phyloP scores from a whole-genome alignment of 1,140 invertebrate species.

The Hestina assimilis region DNA sequence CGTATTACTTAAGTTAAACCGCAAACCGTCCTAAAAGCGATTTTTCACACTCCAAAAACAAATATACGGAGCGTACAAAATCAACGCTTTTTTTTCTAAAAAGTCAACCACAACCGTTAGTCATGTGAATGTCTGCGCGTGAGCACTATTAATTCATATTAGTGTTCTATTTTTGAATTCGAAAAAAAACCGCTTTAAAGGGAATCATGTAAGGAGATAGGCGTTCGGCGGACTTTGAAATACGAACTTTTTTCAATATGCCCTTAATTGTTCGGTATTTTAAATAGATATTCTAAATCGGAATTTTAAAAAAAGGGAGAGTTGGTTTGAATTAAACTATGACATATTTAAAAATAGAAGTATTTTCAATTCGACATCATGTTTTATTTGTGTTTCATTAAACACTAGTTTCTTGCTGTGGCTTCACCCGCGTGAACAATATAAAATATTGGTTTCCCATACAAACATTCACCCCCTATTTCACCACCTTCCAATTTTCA shows the following conservation, averaged over 20 bases:
- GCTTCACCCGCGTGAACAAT: no score
- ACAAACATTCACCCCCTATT: no score
- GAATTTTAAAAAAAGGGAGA: neutral
- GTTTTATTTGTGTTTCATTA: no score
- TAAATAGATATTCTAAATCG: constrained; percentile 16
- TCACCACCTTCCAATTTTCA: no score
- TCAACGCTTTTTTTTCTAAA: constrained; percentile 40
- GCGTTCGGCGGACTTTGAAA: constrained; percentile 49
- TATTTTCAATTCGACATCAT: no score
- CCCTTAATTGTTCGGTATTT: constrained; percentile 40
- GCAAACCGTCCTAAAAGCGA: constrained; percentile 67
- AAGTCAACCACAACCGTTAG: constrained; percentile 32
- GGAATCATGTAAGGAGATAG: constrained; percentile 42
- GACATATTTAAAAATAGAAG: neutral
- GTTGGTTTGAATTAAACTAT: neutral
- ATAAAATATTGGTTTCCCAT: no score
- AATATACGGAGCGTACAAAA: constrained; percentile 57
- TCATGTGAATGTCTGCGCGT: constrained; percentile 37
- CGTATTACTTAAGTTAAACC: constrained; percentile 66
- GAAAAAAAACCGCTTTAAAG: constrained; percentile 34
- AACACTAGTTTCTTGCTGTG: no score
- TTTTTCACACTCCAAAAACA: constrained; percentile 74
- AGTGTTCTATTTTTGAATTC: constrained; percentile 59
- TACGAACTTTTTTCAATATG: constrained; percentile 43
- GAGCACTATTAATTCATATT: constrained; percentile 50